Evolutionary conservation across 2,113 vertebrate genomes (phyloP), one percentile per base, ranked within the genome.

Genomic region (Hipposideros armiger): DNA sequence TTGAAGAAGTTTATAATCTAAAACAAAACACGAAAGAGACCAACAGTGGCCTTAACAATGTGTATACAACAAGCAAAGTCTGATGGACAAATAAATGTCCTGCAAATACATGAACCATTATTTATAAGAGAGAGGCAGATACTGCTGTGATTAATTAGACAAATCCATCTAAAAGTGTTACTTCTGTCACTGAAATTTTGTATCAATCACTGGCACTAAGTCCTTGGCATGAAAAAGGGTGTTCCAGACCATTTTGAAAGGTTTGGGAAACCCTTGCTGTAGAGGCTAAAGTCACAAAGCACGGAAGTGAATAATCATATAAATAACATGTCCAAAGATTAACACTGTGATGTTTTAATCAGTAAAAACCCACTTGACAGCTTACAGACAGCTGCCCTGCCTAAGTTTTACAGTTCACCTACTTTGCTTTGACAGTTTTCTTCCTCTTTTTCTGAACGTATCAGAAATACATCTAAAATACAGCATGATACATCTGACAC

Each of bases 1-100:
- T 77, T 93, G 83, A 92, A 93, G 64, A 82, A 88, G 77, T 11
- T 88, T 76, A 88, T 54, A 42, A 13, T 42, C 24, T 47, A 74
- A 70, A 74, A 85, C 7, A 67, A 95, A 82, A 78, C 30, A 67
- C 3, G 26, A 11, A n/a, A 22, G 42, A 94, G 73, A 76, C 45
- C 15, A 88, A n/a, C 13, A 86, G 54, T 45, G 14, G 81, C 22
- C 45, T 47, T 60, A 36, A 74, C 64, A 26, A 15, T 16, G 30
- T 58, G 17, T 30, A 54, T 4, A 3, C 10, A 42, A 26, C 50
- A 84, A 85, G 64, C 22, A 76, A 76, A 74, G 60, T 28, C 70
- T 76, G 15, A 64, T 7, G 56, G 56, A 87, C 74, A 86, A 81
- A 82, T 76, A 30, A 42, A 56, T 4, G n/a, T 64, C 52, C 24